Percentiles rank a stretch among this genome's conserved stretches.
These are phyloP conservation scores for Eurypyga helias DNA, from an alignment of 2,113 vertebrate species.

Conservation along the genomic window DNA sequence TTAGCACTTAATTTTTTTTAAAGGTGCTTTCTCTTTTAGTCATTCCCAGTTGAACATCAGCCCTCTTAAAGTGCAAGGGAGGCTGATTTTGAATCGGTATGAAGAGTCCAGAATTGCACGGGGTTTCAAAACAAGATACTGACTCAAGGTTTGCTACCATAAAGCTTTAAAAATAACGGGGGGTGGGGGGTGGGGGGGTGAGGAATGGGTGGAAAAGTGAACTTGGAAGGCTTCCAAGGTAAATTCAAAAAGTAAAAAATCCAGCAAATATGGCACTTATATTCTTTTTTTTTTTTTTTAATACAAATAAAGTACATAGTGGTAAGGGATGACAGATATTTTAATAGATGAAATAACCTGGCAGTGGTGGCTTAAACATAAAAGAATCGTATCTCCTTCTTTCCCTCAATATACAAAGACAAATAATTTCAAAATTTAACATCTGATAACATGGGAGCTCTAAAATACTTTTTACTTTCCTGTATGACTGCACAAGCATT, in stretches of 20 bases:
- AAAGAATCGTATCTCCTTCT: neutral
- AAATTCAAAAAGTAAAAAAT: conserved; percentile 47
- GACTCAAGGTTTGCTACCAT: neutral
- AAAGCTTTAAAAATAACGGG: conserved; percentile 50
- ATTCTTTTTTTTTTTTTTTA: neutral
- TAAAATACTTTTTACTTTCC: neutral
- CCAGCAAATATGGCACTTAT: neutral
- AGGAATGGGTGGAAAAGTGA: neutral
- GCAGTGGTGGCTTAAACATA: neutral
- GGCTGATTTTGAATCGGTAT: neutral
- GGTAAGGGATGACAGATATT: neutral
- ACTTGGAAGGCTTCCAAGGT: conserved; percentile 51
- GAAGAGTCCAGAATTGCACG: neutral
- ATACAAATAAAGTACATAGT: neutral
- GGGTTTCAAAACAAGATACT: conserved; percentile 17
- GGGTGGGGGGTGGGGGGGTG: neutral
- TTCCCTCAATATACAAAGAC: neutral
- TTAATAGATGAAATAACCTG: neutral
- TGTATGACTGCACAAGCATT: neutral
- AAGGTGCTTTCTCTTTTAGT: conserved; percentile 16
- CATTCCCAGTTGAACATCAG: neutral
- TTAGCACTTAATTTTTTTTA: neutral
- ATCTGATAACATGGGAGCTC: neutral
- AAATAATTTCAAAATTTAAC: neutral
- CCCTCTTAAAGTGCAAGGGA: neutral